These are phyloP conservation scores for Seriola rivoliana DNA, from an alignment of 2,113 vertebrate species.

Conservation along the genomic window DNA sequence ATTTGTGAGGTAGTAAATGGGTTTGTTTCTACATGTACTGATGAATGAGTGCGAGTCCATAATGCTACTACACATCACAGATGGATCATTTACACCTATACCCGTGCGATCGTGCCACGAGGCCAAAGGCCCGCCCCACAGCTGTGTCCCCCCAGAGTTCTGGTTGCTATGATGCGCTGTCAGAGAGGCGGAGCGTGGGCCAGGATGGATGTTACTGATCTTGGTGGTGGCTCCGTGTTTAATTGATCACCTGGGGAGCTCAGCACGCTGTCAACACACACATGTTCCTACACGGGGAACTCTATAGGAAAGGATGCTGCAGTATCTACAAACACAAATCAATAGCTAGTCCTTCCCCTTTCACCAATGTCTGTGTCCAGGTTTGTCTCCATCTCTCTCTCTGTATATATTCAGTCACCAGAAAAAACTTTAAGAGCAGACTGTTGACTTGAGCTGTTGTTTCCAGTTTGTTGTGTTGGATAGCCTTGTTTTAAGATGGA, in stretches of 20 bases:
- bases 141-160: constrained; percentile 11
- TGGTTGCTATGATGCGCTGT: constrained; percentile 54
- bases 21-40: not conserved
- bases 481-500: not conserved
- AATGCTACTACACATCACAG: not conserved
- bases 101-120: not conserved
- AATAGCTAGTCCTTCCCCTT: constrained; percentile 2
- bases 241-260: constrained; percentile 57
- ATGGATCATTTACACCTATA: constrained; percentile 7
- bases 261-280: constrained; percentile 41
- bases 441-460: not conserved
- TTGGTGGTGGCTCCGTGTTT: constrained; percentile 41
- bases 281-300: constrained; percentile 3
- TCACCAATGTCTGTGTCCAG: not conserved
- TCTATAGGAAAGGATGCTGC: constrained; percentile 33
- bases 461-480: not conserved
- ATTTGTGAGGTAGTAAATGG: not conserved
- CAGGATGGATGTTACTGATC: constrained; percentile 47
- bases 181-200: constrained; percentile 5
- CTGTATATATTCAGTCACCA: not conserved
- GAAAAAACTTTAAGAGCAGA: not conserved
- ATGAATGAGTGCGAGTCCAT: constrained; percentile 6
- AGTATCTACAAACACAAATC: constrained; percentile 51
- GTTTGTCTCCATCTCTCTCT: constrained; percentile 4
- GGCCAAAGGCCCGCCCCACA: constrained; percentile 2